Evolutionary conservation across 2,113 vertebrate genomes (phyloP).

Genomic region (Sciurus niger): DNA sequence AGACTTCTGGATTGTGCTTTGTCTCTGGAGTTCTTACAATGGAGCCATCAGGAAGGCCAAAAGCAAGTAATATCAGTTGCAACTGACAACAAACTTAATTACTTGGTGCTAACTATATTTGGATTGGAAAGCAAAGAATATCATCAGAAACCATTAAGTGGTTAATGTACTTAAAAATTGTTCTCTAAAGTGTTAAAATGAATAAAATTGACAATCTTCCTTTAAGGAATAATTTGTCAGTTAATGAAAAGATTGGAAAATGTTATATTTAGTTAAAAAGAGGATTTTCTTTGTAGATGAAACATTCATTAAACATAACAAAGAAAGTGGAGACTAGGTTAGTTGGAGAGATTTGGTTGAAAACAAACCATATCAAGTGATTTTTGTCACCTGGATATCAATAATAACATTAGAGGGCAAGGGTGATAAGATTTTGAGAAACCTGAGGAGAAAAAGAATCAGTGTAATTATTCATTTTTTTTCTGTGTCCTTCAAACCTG

Average conservation of each 20-base stretch:
- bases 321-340: not conserved
- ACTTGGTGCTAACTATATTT: not conserved
- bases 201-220: not conserved
- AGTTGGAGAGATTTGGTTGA: not conserved
- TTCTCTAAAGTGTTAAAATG: conserved; percentile 39
- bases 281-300: not conserved
- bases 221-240: conserved; percentile 34
- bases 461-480: not conserved
- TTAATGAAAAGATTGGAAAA: not conserved
- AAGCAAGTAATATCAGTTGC: not conserved
- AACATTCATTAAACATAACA: not conserved
- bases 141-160: not conserved
- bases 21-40: not conserved
- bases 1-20: not conserved
- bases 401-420: not conserved
- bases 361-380: not conserved
- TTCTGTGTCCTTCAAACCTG: not conserved
- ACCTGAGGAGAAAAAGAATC: not conserved
- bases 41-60: not conserved
- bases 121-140: conserved; percentile 12
- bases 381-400: not conserved
- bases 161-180: conserved; percentile 25
- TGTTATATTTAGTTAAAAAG: not conserved
- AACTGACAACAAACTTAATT: not conserved
- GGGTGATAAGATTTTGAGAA: conserved; percentile 16